phyloP scores from a whole-genome alignment of 64 coral and sea anemone genomes.

The Astreopora myriophthalma region DNA sequence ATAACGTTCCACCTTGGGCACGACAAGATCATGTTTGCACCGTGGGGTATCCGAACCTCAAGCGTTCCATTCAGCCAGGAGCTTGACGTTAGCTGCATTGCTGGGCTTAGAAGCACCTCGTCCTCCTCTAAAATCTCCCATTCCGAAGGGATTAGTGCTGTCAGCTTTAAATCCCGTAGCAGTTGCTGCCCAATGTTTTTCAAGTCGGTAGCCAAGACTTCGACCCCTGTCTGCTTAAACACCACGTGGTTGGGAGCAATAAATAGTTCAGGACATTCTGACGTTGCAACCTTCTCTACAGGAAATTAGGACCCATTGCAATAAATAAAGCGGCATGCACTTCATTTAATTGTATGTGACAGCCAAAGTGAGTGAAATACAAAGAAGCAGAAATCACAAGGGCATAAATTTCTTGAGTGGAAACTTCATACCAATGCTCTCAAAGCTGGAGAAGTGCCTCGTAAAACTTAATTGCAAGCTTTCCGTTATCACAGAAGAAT shows the following conservation, averaged over 20 bases:
- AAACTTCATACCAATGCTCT: no score
- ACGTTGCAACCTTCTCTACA: background rate
- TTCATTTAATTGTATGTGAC: no score
- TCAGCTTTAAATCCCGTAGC: background rate
- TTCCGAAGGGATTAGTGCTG: background rate
- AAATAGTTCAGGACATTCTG: background rate
- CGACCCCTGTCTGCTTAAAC: slow-evolving; percentile 12
- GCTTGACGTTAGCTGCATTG: background rate
- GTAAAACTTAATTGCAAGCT: no score
- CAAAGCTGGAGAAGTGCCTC: no score
- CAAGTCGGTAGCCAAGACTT: background rate
- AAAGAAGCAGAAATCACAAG: no score
- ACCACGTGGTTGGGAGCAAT: background rate
- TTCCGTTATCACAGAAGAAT: no score
- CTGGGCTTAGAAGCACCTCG: slow-evolving; percentile 20
- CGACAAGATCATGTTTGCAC: slow-evolving; percentile 3
- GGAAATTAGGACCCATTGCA: background rate
- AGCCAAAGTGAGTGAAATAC: no score
- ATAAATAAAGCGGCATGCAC: background rate
- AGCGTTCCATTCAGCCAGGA: background rate
- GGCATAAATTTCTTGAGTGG: no score
- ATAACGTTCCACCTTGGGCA: slow-evolving; percentile 20
- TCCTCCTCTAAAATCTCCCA: background rate
- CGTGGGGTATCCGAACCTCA: slow-evolving; percentile 41
- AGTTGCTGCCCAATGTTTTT: background rate